A percentile compares a stretch with the other conserved stretches of the same genome.
phyloP scores from a whole-genome alignment of 2,888 invertebrate species.

The Suillia variegata region DNA sequence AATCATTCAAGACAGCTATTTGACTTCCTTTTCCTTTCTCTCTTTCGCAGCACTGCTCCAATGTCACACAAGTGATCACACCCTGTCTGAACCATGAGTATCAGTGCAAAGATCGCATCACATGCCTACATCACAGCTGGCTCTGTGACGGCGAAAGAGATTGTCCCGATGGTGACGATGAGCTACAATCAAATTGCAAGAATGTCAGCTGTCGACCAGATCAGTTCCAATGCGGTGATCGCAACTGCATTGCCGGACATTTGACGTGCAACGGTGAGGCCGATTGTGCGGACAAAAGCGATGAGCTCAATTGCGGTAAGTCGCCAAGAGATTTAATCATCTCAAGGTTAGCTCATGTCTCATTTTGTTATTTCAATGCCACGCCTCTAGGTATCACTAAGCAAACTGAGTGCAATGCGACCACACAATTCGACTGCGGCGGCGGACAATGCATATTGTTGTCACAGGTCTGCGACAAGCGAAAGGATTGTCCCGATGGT shows the following conservation, averaged over 20 bases:
- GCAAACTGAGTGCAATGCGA: slow-evolving; percentile 70
- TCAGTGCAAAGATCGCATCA: slow-evolving; percentile 78
- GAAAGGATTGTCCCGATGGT: slow-evolving; percentile 85
- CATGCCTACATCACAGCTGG: slow-evolving; percentile 82
- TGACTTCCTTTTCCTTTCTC: too few relatives aligned
- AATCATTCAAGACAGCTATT: too few relatives aligned
- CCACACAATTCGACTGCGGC: slow-evolving; percentile 84
- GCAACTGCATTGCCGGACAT: slow-evolving; percentile 79
- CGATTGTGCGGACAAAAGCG: slow-evolving; percentile 85
- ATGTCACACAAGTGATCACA: slow-evolving; percentile 63
- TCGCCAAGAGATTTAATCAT: slow-evolving; percentile 31
- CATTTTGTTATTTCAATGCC: not conserved
- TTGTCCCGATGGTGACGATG: slow-evolving; percentile 83
- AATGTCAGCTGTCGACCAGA: slow-evolving; percentile 81
- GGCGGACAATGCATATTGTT: slow-evolving; percentile 82
- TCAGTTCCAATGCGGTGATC: slow-evolving; percentile 85
- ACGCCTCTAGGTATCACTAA: slow-evolving; percentile 27
- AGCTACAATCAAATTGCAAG: slow-evolving; percentile 68
- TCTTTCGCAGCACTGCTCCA: slow-evolving; percentile 66
- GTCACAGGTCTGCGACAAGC: slow-evolving; percentile 80
- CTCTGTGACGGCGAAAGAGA: slow-evolving; percentile 84
- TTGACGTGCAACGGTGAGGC: slow-evolving; percentile 80
- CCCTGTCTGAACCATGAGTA: slow-evolving; percentile 77
- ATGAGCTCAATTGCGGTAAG: slow-evolving; percentile 83
- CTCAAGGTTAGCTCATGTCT: not conserved